Conservation (phyloP, 2,888 invertebrate species). For the Gryllus longicercus region DNA sequence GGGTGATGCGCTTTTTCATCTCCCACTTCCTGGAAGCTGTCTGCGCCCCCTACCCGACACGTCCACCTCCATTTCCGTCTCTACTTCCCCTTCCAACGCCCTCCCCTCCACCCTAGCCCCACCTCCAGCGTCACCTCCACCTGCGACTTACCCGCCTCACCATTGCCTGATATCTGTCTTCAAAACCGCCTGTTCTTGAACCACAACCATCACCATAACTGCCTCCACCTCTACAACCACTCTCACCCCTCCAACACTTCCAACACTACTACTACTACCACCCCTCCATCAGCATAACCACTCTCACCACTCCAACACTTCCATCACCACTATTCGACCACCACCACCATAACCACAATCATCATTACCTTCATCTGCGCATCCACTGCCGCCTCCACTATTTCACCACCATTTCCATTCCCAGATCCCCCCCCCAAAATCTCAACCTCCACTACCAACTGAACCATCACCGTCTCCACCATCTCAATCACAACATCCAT, state of each 20-base stretch:
- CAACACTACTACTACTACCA: conserved; percentile 45
- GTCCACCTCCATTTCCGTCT: too few species aligned
- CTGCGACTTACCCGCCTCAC: not conserved
- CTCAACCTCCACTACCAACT: not conserved
- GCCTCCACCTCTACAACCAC: conserved; percentile 24
- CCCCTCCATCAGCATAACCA: conserved; percentile 23
- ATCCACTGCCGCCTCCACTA: not conserved
- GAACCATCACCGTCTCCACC: too few species aligned
- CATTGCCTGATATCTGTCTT: conserved; percentile 35
- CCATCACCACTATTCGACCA: conserved; percentile 44
- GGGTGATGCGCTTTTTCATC: too few species aligned
- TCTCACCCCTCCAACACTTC: conserved; percentile 35
- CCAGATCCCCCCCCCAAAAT: not conserved
- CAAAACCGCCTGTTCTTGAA: conserved; percentile 26
- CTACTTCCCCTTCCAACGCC: too few species aligned
- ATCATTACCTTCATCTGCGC: conserved; percentile 22
- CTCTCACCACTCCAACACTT: conserved; percentile 32
- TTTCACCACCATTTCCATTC: not conserved
- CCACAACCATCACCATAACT: conserved; percentile 28
- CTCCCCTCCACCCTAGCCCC: not conserved
- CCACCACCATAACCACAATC: conserved; percentile 23
- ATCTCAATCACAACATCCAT: too few species aligned
- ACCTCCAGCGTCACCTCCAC: not conserved
- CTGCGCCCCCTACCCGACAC: too few species aligned
- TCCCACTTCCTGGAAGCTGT: too few species aligned